Evolutionary conservation across 2,113 vertebrate species (phyloP), one percentile per base, ranked within the genome.

Genomic region (Alectura lathami): DNA sequence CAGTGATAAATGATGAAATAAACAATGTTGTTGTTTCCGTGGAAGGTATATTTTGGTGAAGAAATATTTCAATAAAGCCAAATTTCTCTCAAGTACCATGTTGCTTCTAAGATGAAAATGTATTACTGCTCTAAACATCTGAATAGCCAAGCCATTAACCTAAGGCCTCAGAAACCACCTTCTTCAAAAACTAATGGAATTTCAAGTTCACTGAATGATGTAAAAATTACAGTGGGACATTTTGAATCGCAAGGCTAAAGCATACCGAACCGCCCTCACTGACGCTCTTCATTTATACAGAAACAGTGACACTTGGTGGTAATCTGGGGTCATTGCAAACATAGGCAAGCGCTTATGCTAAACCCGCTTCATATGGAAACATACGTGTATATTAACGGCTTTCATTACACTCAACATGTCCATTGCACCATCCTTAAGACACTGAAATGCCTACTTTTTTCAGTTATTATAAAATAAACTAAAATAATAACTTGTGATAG

Each of bases 241-340:
- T 63, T 40, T 4, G 8, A 79, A 66, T 66, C 36, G 57, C 34
- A 30, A 6, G 26, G 23, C 14, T 32, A 9, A 72, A 56, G 5
- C 10, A 75, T 4, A 78, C 12, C 16, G 75, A 4, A 3, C 0
- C 22, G 30, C 6, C 6, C 6, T 1, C 62, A 34, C 6, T 1
- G 5, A 20, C 69, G 36, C 54, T 53, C 14, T 59, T 72, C 29
- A 30, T 91, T 78, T 16, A 8, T 15, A 40, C 67, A 32, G 74
- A 64, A 95, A 96, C 72, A 95, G 72, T 93, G 96, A 68, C 96
- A 62, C 89, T 57, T 18, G 34, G 79, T 93, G 97, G 95, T 67
- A 83, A 66, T 10, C 0, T 1, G 3, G 11, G 9, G 64, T 72
- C 94, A 89, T 81, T 45, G 53, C 75, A 90, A 45, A 81, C 8